Evolutionary conservation across 2,797 vertebrate species (phyloP).

Genomic region (Sebastes trivittatus): DNA sequence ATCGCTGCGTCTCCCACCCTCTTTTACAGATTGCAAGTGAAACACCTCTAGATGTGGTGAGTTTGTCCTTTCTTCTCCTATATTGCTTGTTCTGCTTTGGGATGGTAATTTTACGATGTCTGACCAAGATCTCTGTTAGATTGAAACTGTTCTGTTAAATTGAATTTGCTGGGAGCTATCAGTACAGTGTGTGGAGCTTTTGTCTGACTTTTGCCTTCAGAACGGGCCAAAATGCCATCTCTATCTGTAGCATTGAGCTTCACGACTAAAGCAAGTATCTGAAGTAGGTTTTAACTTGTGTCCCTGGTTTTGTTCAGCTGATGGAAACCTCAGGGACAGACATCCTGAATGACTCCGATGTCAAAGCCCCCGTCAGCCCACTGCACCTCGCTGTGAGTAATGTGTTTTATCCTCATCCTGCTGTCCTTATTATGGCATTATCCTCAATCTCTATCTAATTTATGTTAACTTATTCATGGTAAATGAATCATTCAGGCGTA

Average conservation of each 20-base stretch:
- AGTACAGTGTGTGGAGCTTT: background rate
- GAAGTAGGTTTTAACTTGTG: conserved; percentile 23
- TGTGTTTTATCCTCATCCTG: background rate
- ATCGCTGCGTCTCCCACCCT: background rate
- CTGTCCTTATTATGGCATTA: background rate
- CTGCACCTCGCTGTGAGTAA: conserved; percentile 96
- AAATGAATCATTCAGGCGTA: conserved; percentile 85
- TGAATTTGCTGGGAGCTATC: background rate
- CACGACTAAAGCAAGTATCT: background rate
- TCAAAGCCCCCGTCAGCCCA: conserved; percentile 93
- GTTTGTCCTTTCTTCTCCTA: conserved; percentile 59
- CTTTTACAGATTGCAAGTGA: conserved; percentile 94
- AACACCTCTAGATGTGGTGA: conserved; percentile 98
- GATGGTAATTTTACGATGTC: background rate
- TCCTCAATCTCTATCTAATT: background rate
- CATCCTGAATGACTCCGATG: conserved; percentile 93
- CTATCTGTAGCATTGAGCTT: background rate
- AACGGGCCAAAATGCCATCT: background rate
- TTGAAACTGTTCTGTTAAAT: background rate
- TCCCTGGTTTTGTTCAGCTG: conserved; percentile 82
- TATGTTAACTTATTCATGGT: background rate
- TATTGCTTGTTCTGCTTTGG: background rate
- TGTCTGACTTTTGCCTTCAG: background rate
- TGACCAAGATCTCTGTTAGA: background rate
- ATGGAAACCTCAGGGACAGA: conserved; percentile 97